Evolutionary conservation across 1,140 invertebrate genomes (phyloP).

Genomic region (Sitodiplosis mosellana): DNA sequence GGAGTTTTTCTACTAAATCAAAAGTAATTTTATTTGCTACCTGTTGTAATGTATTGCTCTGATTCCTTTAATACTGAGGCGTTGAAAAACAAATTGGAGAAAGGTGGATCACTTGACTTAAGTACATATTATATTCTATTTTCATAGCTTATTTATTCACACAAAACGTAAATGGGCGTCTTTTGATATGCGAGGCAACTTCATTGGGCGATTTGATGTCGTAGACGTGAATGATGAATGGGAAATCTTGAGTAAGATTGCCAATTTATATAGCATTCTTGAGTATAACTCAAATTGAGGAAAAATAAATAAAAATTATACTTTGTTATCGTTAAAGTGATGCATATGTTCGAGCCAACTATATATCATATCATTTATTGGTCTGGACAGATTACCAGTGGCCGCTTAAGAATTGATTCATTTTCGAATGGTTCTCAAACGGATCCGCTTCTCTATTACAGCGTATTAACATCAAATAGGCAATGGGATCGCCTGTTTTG

Average conservation of each 20-base stretch:
- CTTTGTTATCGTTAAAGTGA: background rate
- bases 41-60: too few relatives aligned
- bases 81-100: background rate
- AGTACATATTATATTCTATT: background rate
- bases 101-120: background rate
- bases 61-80: background rate
- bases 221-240: slow-evolving; percentile 40
- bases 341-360: too few relatives aligned
- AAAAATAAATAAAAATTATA: slow-evolving; percentile 29
- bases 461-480: too few relatives aligned
- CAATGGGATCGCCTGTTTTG: too few relatives aligned
- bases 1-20: slow-evolving; percentile 62
- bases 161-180: slow-evolving; percentile 43
- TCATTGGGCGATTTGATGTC: slow-evolving; percentile 35
- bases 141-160: slow-evolving; percentile 29
- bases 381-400: too few relatives aligned
- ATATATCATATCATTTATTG: too few relatives aligned
- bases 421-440: too few relatives aligned
- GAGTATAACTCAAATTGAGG: too few relatives aligned
- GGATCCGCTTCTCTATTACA: too few relatives aligned
- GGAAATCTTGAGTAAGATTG: slow-evolving; percentile 50
- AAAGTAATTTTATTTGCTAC: slow-evolving; percentile 32
- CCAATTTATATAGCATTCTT: too few relatives aligned
- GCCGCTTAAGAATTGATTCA: too few relatives aligned
- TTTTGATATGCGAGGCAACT: slow-evolving; percentile 57